Conservation (phyloP, 2,113 vertebrate species). For the Ramphastos sulfuratus region DNA sequence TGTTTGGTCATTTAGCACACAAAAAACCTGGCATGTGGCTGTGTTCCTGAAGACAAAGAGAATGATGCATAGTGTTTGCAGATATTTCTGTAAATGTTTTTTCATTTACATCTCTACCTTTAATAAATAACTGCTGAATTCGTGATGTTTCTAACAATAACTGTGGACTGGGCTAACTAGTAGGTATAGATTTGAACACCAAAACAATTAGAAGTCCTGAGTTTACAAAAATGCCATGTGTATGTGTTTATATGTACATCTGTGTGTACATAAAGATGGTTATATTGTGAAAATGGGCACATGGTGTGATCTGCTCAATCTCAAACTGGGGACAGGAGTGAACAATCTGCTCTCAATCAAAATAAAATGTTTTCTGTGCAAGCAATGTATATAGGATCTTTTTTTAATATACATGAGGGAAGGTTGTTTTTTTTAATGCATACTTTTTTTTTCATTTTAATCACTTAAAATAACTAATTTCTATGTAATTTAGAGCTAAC, state of each 20-base stretch:
- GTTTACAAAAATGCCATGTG: slow-evolving; percentile 6
- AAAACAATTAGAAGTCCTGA: slow-evolving; percentile 25
- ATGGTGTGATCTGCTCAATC: neutral
- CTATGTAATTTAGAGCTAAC: neutral
- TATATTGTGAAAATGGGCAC: slow-evolving; percentile 23
- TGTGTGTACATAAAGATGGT: slow-evolving; percentile 40
- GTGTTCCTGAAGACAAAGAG: slow-evolving; percentile 34
- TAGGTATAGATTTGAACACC: neutral
- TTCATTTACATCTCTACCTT: slow-evolving; percentile 34
- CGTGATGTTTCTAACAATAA: neutral
- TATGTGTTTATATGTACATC: slow-evolving; percentile 17
- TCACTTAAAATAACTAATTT: neutral
- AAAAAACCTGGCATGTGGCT: slow-evolving; percentile 17
- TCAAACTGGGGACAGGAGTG: neutral
- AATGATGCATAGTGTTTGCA: slow-evolving; percentile 4
- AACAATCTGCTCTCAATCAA: slow-evolving; percentile 50
- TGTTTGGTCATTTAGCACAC: slow-evolving; percentile 36
- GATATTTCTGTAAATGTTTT: slow-evolving; percentile 43
- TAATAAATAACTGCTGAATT: neutral
- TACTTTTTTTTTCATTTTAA: neutral
- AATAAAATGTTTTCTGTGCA: slow-evolving; percentile 37
- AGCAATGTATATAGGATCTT: neutral
- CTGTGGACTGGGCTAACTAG: neutral
- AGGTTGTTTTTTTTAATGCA: neutral
- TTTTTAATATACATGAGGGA: neutral